Evolutionary conservation across 2,888 invertebrate genomes (phyloP), one percentile per base, ranked within the genome.

Genomic region (Xestia sexstrigata): DNA sequence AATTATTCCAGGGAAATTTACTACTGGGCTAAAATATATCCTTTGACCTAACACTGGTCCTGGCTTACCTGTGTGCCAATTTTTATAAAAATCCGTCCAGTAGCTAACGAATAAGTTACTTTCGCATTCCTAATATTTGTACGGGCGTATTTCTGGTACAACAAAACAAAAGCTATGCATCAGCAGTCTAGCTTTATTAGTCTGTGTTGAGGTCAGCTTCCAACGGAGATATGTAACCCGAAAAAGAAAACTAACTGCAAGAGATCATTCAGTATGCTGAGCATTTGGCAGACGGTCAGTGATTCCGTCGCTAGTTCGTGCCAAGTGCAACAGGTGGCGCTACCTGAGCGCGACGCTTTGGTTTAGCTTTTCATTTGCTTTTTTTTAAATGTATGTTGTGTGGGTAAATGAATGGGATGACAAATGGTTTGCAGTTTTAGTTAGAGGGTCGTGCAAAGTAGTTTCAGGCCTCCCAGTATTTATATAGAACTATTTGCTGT

Each of bases 301-400:
- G 62, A 23, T 30, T 60, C 39, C 52, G 35, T 69, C 74, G 81
- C 60, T 82, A 68, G 84, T 85, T 85, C 63, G 78, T 85, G 84
- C 84, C 85, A 84, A 84, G 52, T 42, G 77, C 85, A 85, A 84
- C 84, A 84, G 84, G 84, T 84, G 78, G 78, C 78, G 82, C 55
- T 72, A 73, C 73, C 70, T 39, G 71, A 78, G 23, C 74, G 26
- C 68, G 35, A 49, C 60, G 15, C 20, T 35, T 70, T 72, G n/a
- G 52, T 55, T 52, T 30, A 23, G 11, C 0, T 35, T 52, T 62
- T 30, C 11, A 52, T 70, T 60, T 66, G 49, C 69, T 35, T 66
- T 62, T 2, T 20, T 15, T 66, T 62, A 23, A 47, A 30, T 20
- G 20, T 62, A 20, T 35, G 60, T 4, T 30, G 30, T 30, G 17